Evolutionary conservation across 2,113 vertebrate species (phyloP).

Genomic region (Microcebus tavaratra): DNA sequence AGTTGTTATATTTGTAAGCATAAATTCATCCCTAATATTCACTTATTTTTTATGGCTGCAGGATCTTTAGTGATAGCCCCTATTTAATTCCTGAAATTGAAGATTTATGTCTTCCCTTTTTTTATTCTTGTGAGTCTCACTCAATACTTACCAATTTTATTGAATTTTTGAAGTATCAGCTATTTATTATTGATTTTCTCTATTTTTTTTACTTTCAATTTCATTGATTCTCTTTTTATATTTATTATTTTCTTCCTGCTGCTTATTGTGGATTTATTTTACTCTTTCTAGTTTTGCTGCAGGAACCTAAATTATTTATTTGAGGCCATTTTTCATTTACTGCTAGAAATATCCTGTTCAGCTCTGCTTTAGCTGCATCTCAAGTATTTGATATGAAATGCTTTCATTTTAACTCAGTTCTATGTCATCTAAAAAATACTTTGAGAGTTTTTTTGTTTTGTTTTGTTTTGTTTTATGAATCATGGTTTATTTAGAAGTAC

Average conservation of each 20-base stretch:
- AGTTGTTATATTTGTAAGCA: neutral
- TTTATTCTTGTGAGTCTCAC: neutral
- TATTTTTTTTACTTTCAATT: neutral
- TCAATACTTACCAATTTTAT: neutral
- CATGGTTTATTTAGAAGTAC: neutral
- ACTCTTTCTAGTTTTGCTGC: neutral
- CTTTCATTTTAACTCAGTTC: neutral
- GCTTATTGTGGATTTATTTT: neutral
- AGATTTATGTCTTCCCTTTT: neutral
- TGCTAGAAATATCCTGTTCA: neutral
- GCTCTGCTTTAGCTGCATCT: neutral
- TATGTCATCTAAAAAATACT: neutral
- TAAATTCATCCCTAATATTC: neutral
- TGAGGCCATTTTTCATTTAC: neutral
- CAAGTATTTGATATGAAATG: neutral
- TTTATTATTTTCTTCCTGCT: neutral
- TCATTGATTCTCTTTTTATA: neutral
- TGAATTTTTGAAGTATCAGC: neutral
- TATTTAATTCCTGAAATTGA: neutral
- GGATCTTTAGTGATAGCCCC: neutral
- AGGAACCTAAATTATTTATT: neutral
- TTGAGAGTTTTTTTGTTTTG: neutral
- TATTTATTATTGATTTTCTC: neutral
- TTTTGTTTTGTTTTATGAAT: neutral
- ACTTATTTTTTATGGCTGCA: neutral